Evolutionary conservation across 2,113 vertebrate species (phyloP).

Genomic region (Caranx melampygus): DNA sequence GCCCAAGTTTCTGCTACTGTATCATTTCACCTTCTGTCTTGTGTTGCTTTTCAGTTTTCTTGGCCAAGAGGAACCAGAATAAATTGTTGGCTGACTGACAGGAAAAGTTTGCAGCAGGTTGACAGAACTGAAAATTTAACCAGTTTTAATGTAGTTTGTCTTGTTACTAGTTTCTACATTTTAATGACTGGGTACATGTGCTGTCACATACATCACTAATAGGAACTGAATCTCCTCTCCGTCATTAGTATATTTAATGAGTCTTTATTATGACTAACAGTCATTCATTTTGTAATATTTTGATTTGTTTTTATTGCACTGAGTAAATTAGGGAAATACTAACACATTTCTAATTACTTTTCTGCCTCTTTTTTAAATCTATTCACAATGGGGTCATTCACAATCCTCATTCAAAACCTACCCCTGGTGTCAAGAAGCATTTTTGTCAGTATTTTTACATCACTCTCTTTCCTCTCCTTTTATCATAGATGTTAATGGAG

Average conservation of each 20-base stretch:
- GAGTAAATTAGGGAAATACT: background rate
- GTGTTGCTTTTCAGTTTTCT: conserved; percentile 1
- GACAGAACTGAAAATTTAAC: background rate
- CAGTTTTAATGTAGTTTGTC: conserved; percentile 30
- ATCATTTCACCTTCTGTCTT: background rate
- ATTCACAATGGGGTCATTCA: too few relatives aligned
- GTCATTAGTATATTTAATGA: conserved; percentile 27
- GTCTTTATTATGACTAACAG: conserved; percentile 2
- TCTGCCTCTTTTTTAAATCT: too few relatives aligned
- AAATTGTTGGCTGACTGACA: background rate
- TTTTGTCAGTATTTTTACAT: too few relatives aligned
- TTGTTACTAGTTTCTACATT: conserved; percentile 19
- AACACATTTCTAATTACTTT: background rate
- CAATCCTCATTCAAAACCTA: too few relatives aligned
- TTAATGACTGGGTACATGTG: conserved; percentile 46
- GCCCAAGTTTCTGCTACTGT: conserved; percentile 4
- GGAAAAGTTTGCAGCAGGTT: conserved; percentile 1
- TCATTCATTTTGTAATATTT: background rate
- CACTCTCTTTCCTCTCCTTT: too few relatives aligned
- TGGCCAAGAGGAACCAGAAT: background rate
- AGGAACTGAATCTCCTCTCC: conserved; percentile 23
- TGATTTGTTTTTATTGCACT: background rate
- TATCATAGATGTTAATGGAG: too few relatives aligned
- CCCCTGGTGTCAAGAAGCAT: too few relatives aligned
- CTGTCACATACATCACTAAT: conserved; percentile 19